Conservation (phyloP, 2,797 vertebrate genomes). For the Coregonus suidteri region DNA sequence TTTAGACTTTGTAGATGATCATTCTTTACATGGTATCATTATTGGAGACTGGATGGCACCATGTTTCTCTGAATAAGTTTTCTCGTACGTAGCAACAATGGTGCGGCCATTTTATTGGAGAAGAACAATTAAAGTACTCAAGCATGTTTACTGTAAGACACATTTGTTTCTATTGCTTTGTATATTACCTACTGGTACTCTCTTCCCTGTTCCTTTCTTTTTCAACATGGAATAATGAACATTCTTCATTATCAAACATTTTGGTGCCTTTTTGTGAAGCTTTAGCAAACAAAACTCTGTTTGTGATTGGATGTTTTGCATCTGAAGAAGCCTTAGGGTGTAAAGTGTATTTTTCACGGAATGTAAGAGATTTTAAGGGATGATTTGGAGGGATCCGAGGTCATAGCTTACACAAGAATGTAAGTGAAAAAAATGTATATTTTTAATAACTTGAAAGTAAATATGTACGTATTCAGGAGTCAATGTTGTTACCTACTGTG, state of each 20-base stretch:
- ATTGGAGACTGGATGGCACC: conserved; percentile 77
- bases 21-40: conserved; percentile 81
- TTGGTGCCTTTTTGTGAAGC: conserved; percentile 89
- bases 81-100: conserved; percentile 49
- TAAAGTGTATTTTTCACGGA: conserved; percentile 70
- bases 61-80: conserved; percentile 71
- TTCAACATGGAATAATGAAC: conserved; percentile 42
- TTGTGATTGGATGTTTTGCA: conserved; percentile 80
- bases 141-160: conserved; percentile 84
- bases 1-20: conserved; percentile 66
- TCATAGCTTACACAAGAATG: conserved; percentile 74
- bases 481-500: conserved; percentile 91
- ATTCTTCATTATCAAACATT: conserved; percentile 31
- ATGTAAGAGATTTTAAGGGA: conserved; percentile 65
- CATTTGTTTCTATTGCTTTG: conserved; percentile 74
- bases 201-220: neutral
- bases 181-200: conserved; percentile 80
- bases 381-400: conserved; percentile 39
- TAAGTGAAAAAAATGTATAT: conserved; percentile 77
- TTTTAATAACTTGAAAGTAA: conserved; percentile 86
- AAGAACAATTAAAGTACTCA: conserved; percentile 82
- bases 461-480: conserved; percentile 84
- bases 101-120: conserved; percentile 77
- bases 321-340: conserved; percentile 83
- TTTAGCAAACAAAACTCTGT: conserved; percentile 67